Conservation (phyloP, 2,888 invertebrate genomes). For the Deilephila elpenor region DNA sequence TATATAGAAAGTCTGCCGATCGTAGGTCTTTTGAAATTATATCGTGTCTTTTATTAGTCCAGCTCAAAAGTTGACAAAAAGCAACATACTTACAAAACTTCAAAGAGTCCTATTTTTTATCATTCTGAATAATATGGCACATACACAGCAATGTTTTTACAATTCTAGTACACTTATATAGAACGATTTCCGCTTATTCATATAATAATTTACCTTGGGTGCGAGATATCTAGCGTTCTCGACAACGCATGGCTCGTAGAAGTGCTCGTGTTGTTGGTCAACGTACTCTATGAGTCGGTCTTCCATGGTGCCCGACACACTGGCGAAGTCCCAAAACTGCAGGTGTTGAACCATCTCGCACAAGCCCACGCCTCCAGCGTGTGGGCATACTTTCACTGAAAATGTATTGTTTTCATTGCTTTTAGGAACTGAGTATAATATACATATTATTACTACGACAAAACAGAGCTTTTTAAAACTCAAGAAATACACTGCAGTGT, state of each 20-base stretch:
- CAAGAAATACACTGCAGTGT: too few relatives aligned
- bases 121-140: too few relatives aligned
- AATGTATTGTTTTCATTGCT: conserved; percentile 30
- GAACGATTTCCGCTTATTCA: not conserved
- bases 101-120: too few relatives aligned
- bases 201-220: conserved; percentile 85
- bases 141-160: too few relatives aligned
- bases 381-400: conserved; percentile 95
- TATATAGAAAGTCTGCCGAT: too few relatives aligned
- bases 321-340: conserved; percentile 94
- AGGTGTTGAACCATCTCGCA: conserved; percentile 98
- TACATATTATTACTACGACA: not conserved
- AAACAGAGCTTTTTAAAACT: not conserved
- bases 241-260: conserved; percentile 89
- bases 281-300: conserved; percentile 93
- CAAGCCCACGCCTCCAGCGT: conserved; percentile 97
- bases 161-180: not conserved
- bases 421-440: too few relatives aligned
- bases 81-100: too few relatives aligned
- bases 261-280: conserved; percentile 96
- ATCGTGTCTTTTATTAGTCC: too few relatives aligned
- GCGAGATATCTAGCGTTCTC: conserved; percentile 89
- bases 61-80: too few relatives aligned
- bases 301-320: conserved; percentile 88
- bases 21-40: too few relatives aligned